A percentile compares a stretch with the other conserved stretches of the same genome.
phyloP scores from a whole-genome alignment of 2,113 vertebrate genomes.

The Pitta sordida region DNA sequence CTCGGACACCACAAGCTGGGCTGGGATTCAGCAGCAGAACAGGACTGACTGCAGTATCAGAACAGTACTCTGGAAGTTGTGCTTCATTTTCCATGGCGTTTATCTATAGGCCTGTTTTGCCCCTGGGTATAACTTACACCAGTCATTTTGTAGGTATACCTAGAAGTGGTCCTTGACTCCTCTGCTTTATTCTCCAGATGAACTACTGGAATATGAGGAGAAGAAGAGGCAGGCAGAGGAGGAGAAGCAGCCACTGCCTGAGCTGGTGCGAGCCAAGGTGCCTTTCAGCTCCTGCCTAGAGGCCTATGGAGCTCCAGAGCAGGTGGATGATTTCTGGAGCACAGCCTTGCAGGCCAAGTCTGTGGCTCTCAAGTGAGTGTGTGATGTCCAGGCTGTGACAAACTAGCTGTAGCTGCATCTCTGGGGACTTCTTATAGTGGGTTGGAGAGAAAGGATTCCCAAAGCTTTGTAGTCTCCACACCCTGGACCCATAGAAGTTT shows the following conservation, averaged over 20 bases:
- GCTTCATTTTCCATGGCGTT: neutral
- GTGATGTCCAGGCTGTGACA: neutral
- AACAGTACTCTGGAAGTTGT: neutral
- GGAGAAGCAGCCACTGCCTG: slow-evolving; percentile 79
- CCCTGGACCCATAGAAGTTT: neutral
- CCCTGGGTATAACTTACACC: neutral
- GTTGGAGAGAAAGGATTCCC: neutral
- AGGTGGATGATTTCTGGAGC: slow-evolving; percentile 98
- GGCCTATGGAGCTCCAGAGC: slow-evolving; percentile 91
- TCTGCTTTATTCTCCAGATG: slow-evolving; percentile 76
- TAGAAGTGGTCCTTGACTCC: neutral
- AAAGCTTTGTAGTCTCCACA: neutral
- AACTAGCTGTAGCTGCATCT: neutral
- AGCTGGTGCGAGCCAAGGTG: slow-evolving; percentile 89
- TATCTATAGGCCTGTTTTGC: neutral
- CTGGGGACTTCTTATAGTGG: neutral
- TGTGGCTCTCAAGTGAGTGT: slow-evolving; percentile 92
- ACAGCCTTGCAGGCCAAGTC: slow-evolving; percentile 96
- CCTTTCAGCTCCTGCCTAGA: slow-evolving; percentile 94
- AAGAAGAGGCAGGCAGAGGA: slow-evolving; percentile 88
- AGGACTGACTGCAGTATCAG: neutral
- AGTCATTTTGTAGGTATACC: neutral
- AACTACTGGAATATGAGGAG: slow-evolving; percentile 91
- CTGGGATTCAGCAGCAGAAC: neutral
- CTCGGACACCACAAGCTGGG: neutral